These are phyloP conservation scores for Camponotus fellah DNA, from an alignment of 2,888 invertebrate species.

Conservation along the genomic window DNA sequence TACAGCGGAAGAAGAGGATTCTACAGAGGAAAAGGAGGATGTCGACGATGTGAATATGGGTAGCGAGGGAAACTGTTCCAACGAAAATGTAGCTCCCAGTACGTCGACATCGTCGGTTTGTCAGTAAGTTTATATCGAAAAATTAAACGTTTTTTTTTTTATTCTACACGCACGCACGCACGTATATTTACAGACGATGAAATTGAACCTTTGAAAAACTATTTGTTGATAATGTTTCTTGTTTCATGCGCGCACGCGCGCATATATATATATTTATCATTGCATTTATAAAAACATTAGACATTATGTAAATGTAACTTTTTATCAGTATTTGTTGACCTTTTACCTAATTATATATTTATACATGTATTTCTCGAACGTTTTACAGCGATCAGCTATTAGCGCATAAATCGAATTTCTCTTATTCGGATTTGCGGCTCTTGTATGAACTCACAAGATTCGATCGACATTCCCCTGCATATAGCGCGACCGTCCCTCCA, in stretches of 20 bases:
- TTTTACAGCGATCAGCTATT: conserved; percentile 80
- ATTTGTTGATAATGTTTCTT: not conserved
- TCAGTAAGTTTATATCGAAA: conserved; percentile 74
- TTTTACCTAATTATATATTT: not conserved
- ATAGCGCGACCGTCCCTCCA: conserved; percentile 95
- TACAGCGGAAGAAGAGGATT: conserved; percentile 91
- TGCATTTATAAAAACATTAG: not conserved
- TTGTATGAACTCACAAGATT: conserved; percentile 93
- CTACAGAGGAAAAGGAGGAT: conserved; percentile 91
- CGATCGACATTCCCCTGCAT: conserved; percentile 90
- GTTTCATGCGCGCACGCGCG: not conserved
- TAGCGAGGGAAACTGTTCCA: conserved; percentile 73
- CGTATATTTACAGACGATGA: not conserved
- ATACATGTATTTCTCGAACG: conserved; percentile 10
- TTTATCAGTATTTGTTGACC: not conserved
- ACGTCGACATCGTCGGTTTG: conserved; percentile 81
- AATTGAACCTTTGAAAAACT: not conserved
- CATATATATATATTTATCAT: too few species aligned
- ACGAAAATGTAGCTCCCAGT: conserved; percentile 80
- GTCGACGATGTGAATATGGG: conserved; percentile 87
- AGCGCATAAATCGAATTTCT: conserved; percentile 88
- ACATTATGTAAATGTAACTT: not conserved
- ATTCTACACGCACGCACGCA: not conserved
- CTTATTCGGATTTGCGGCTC: conserved; percentile 89
- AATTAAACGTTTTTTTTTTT: not conserved